Evolutionary conservation across 2,113 vertebrate species (phyloP).

Genomic region (Sylvicapra grimmia): DNA sequence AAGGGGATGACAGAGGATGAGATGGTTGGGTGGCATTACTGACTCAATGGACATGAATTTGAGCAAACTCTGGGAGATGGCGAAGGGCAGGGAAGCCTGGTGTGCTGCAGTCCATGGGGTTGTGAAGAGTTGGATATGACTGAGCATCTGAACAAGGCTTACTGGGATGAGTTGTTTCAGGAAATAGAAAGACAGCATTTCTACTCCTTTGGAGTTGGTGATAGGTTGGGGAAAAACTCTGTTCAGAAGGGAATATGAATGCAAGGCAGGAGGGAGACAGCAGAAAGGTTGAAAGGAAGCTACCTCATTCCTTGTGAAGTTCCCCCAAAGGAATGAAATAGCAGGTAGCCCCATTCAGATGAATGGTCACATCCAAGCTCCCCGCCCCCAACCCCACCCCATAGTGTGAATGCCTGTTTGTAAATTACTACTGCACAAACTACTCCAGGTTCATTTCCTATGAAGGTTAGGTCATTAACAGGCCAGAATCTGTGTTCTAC

Average conservation of each 20-base stretch:
- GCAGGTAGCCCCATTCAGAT: neutral
- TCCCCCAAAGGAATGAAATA: neutral
- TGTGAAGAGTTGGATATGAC: neutral
- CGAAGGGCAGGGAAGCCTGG: neutral
- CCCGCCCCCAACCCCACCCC: rapidly evolving
- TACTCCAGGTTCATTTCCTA: neutral
- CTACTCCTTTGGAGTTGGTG: neutral
- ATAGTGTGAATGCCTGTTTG: neutral
- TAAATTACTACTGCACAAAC: neutral
- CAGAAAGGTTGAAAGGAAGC: neutral
- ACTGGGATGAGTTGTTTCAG: neutral
- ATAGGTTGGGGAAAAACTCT: neutral
- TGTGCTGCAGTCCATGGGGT: neutral
- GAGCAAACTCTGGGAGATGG: neutral
- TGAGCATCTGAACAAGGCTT: neutral
- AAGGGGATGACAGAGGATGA: neutral
- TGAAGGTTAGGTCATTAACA: neutral
- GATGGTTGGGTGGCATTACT: neutral
- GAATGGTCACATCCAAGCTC: no score
- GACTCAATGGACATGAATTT: neutral
- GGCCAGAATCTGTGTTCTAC: neutral
- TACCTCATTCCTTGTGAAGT: neutral
- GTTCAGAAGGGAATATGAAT: neutral
- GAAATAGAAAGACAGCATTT: neutral
- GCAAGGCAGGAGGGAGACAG: neutral